Base-by-base conservation (phyloP, 2,888 invertebrate genomes). In the Scaptodrosophila latifasciaeformis region DNA sequence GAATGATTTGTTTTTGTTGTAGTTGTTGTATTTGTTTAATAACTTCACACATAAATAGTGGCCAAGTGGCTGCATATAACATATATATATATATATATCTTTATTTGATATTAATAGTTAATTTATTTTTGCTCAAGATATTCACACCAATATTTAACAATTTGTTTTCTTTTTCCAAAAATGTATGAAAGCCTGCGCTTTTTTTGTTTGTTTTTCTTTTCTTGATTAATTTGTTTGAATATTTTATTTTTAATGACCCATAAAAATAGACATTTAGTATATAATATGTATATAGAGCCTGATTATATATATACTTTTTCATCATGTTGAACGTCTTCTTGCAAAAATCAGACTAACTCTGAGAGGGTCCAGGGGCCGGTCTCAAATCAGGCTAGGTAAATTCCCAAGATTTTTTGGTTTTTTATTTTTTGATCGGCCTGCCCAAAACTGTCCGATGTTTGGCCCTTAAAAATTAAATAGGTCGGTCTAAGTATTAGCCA, bases 171-270 rank as follows among this genome's bases (percentile, higher is more conserved):
- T 49, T 59, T 68, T 70, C 78, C 80, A 80, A 82, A 79, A 82
- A 79, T 82, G 79, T 72, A 81, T 79, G 79, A 79, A 80, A 80
- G 79, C 79, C 77, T 56, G 59, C 74, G 62, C 78, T 62, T 59
- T 65, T 37, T n/a, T n/a, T n/a, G n/a, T 57, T 47, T 34, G 42
- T 48, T 62, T 60, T 49, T 55, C 49, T 59, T n/a, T 27, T 39
- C 21, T 42, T 53, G 21, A 10, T 21, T 18, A 24, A 37, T 48
- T 37, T 37, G 13, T 2, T 24, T 9, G 21, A 19, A 43, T 55
- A 44, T 35, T 46, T 49, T 55, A 53, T 66, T n/a, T n/a, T n/a
- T 55, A 52, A 59, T 54, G 50, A 59, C 49, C 12, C 44, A 31
- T 13, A 15, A 1, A 19, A 10, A 30, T 34, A 35, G 39, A 34